Evolutionary conservation across 1,140 invertebrate genomes (phyloP).

Genomic region (Caenorhabditis brenneri): DNA sequence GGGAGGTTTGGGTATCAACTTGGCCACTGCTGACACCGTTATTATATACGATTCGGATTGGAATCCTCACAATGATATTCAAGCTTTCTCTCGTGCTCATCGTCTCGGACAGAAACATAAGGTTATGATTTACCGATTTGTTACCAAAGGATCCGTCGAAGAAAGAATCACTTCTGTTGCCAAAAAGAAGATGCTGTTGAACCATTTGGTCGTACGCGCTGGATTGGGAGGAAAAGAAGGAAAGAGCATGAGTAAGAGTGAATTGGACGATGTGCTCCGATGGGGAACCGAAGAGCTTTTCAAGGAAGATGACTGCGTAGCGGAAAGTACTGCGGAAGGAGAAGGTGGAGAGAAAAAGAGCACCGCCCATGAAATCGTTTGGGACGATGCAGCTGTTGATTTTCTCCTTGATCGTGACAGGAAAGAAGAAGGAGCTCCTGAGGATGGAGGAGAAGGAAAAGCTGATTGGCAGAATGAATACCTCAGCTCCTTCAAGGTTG

Average conservation of each 20-base stretch:
- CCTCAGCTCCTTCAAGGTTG: conserved; percentile 94
- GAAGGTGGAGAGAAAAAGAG: conserved; percentile 61
- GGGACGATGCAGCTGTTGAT: conserved; percentile 91
- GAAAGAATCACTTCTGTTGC: conserved; percentile 85
- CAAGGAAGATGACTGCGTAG: conserved; percentile 77
- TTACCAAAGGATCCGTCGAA: conserved; percentile 96
- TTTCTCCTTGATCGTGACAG: conserved; percentile 81
- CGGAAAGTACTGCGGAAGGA: conserved; percentile 59
- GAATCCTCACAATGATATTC: conserved; percentile 98
- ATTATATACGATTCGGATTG: conserved; percentile 99
- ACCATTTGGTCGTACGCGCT: conserved; percentile 92
- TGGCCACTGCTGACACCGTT: conserved; percentile 98
- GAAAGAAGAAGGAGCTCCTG: conserved; percentile 72
- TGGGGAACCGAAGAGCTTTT: conserved; percentile 99
- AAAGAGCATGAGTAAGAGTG: conserved; percentile 96
- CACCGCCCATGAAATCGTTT: conserved; percentile 88
- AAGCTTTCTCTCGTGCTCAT: conserved; percentile 95
- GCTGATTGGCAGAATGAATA: conserved; percentile 99
- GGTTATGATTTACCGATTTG: conserved; percentile 99
- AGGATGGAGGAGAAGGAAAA: conserved; percentile 93
- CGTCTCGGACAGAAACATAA: conserved; percentile 98
- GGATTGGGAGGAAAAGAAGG: conserved; percentile 84
- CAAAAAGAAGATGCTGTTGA: conserved; percentile 99
- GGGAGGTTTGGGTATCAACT: conserved; percentile 97
- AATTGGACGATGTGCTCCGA: conserved; percentile 95